A percentile compares a stretch with the other conserved stretches of the same genome.
Evolutionary conservation across 2,888 invertebrate species (phyloP).

Genomic region (Drosophila longiperda): DNA sequence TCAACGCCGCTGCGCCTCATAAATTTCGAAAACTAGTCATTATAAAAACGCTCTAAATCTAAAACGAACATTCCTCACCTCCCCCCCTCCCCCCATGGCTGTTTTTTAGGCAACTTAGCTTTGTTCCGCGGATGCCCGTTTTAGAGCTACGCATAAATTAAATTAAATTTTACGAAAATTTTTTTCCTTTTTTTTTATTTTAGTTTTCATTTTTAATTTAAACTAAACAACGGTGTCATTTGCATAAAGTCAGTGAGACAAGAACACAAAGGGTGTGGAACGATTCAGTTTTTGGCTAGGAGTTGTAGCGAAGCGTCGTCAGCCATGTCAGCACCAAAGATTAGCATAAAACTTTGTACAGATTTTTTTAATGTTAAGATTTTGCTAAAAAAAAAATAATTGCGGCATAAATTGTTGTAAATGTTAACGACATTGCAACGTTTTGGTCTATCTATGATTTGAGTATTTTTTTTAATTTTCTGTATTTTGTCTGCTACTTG

Average conservation of each 20-base stretch:
- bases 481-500: conserved; percentile 31
- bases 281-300: conserved; percentile 12
- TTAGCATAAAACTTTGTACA: conserved; percentile 49
- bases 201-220: conserved; percentile 48
- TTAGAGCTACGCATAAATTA: conserved; percentile 74
- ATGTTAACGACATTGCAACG: conserved; percentile 50
- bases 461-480: conserved; percentile 34
- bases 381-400: conserved; percentile 59
- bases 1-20: conserved; percentile 67
- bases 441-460: conserved; percentile 20
- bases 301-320: conserved; percentile 29
- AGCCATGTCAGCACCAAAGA: conserved; percentile 52
- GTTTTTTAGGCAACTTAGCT: conserved; percentile 19
- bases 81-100: conserved; percentile 1
- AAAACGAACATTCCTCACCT: conserved; percentile 33
- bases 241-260: conserved; percentile 55
- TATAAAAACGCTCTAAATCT: conserved; percentile 59
- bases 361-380: conserved; percentile 30
- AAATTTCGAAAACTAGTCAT: conserved; percentile 70
- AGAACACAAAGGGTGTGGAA: conserved; percentile 18
- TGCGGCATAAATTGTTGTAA: conserved; percentile 70
- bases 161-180: conserved; percentile 42
- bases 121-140: conserved; percentile 51
- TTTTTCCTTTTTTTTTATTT: conserved; percentile 27
- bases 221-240: conserved; percentile 61